Evolutionary conservation across 2,888 invertebrate genomes (phyloP).

Genomic region (Lagria hirta): DNA sequence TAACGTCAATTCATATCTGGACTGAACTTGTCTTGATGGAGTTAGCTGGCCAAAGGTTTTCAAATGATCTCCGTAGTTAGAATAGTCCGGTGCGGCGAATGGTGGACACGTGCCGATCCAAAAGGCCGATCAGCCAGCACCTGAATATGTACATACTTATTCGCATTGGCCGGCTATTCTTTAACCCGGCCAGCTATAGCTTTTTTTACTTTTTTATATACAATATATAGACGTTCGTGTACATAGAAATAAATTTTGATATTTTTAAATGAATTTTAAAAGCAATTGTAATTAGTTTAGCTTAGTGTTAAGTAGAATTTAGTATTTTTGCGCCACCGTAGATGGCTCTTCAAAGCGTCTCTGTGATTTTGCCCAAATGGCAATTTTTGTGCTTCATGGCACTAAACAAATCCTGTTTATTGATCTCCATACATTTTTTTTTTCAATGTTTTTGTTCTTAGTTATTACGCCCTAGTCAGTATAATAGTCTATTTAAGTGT

Average conservation of each 20-base stretch:
- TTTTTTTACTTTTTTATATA: slow-evolving; percentile 45
- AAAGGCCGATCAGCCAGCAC: slow-evolving; percentile 50
- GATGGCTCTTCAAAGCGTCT: slow-evolving; percentile 56
- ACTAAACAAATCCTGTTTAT: slow-evolving; percentile 43
- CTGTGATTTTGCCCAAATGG: slow-evolving; percentile 53
- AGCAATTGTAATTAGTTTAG: slow-evolving; percentile 51
- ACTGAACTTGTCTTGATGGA: slow-evolving; percentile 23
- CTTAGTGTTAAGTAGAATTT: slow-evolving; percentile 38
- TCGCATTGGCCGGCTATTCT: slow-evolving; percentile 29
- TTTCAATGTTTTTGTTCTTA: slow-evolving; percentile 44
- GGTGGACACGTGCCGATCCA: slow-evolving; percentile 47
- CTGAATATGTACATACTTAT: slow-evolving; percentile 39
- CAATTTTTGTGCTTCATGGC: slow-evolving; percentile 35
- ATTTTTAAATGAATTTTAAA: slow-evolving; percentile 54
- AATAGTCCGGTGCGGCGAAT: slow-evolving; percentile 51
- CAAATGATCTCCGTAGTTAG: slow-evolving; percentile 56
- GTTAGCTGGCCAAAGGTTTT: slow-evolving; percentile 49
- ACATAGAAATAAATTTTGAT: slow-evolving; percentile 46
- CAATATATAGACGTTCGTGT: slow-evolving; percentile 35
- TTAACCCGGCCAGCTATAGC: slow-evolving; percentile 36
- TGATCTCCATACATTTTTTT: slow-evolving; percentile 47
- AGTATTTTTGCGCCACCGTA: slow-evolving; percentile 47
- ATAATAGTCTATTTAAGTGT: slow-evolving; percentile 51
- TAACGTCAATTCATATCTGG: no score
- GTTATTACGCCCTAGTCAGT: slow-evolving; percentile 52